Conservation (phyloP, 2,113 vertebrate genomes). For the Vidua chalybeata region DNA sequence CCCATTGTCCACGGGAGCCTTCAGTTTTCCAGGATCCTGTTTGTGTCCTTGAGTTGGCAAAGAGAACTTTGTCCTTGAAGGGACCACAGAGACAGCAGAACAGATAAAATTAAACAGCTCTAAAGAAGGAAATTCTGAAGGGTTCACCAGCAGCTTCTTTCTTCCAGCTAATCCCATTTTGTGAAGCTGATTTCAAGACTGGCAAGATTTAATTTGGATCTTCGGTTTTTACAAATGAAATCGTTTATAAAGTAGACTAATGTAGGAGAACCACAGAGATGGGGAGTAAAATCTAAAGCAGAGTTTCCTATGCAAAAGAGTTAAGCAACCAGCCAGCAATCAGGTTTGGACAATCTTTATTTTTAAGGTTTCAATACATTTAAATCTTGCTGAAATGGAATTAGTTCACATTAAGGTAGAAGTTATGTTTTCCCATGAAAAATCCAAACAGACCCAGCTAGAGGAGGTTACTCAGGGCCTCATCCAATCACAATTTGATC, state of each 20-base stretch:
- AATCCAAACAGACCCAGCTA: not conserved
- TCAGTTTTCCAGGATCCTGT: not conserved
- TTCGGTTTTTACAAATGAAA: not conserved
- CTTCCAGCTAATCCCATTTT: not conserved
- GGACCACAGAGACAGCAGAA: not conserved
- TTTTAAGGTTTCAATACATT: not conserved
- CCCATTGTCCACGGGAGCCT: not conserved
- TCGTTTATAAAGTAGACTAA: not conserved
- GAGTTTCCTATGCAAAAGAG: not conserved
- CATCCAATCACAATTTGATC: not conserved
- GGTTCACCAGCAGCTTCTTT: not conserved
- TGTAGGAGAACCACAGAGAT: not conserved
- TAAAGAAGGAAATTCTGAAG: not conserved
- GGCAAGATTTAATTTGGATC: not conserved
- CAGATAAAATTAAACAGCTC: not conserved
- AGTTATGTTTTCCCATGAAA: not conserved
- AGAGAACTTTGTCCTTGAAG: not conserved
- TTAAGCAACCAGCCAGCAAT: not conserved
- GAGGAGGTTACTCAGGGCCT: not conserved
- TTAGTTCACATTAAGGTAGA: not conserved
- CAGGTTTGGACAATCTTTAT: not conserved
- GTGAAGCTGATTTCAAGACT: not conserved
- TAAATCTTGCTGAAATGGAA: not conserved
- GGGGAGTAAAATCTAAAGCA: not conserved
- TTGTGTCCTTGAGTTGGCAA: not conserved